Evolutionary conservation across 2,888 invertebrate species (phyloP), one percentile per base, ranked within the genome.

Genomic region (Elegia similella): DNA sequence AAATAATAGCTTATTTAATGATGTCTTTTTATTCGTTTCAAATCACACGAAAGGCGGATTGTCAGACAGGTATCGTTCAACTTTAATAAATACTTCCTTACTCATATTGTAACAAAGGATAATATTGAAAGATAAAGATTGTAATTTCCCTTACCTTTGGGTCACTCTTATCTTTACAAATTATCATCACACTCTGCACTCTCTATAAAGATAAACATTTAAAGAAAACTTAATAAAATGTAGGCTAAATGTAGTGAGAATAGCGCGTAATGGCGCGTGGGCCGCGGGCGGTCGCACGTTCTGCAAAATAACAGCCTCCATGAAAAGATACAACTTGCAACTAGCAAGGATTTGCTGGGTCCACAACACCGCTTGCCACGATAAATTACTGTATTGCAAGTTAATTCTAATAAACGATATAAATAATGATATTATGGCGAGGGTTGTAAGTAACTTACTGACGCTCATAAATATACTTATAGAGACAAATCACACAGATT

Each of bases 261-360:
- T 78, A 76, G 75, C 72, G 65, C 67, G 67, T 71, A 67, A 65
- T 58, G 58, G 52, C 56, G 54, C 54, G 44, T 55, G 54, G 63
- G 78, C 78, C 73, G 73, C 76, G 68, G 76, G 79, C 78, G 73
- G 73, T 77, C 71, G 70, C 73, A 72, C 73, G 77, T 76, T 75
- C 72, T 67, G 73, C 73, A 71, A 75, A 78, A 75, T 80, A 79
- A 73, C 78, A 73, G 73, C 71, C 64, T 72, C 68, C 68, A 78
- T 76, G 73, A 71, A 68, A 70, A 68, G 67, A 50, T 50, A 50
- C 50, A 38, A 38, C 50, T 17, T 34, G 34, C 38, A 50, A 48
- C 30, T 48, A 32, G 48, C 32, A 6, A 34, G 50, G 50, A 50
- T 38, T 50, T 50, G 34, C 50, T 17, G 50, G 12, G 17, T 34